A percentile compares a stretch with the other conserved stretches of the same genome.
Evolutionary conservation across 2,888 invertebrate genomes (phyloP).

Genomic region (Zygogramma bicolorata): DNA sequence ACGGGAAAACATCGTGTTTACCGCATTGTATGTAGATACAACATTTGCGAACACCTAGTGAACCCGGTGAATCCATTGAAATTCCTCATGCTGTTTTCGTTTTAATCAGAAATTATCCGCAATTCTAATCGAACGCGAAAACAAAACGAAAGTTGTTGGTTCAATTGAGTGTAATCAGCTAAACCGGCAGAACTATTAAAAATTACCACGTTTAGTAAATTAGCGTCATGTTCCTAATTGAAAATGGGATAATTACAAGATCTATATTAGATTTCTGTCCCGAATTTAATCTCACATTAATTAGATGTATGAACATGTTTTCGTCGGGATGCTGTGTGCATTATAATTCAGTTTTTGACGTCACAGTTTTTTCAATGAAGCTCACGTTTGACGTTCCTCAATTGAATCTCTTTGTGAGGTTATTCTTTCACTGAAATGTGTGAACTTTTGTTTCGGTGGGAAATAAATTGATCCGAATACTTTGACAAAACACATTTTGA

Average conservation of each 20-base stretch:
- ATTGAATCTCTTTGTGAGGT: too few relatives aligned
- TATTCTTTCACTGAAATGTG: too few relatives aligned
- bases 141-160: constrained; percentile 38
- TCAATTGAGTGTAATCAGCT: constrained; percentile 42
- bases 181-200: constrained; percentile 46
- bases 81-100: not conserved
- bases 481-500: too few relatives aligned
- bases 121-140: constrained; percentile 35
- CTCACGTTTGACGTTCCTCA: too few relatives aligned
- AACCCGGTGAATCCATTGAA: not conserved
- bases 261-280: constrained; percentile 37
- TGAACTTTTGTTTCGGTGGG: too few relatives aligned
- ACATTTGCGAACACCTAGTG: not conserved
- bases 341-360: constrained; percentile 3
- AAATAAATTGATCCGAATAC: too few relatives aligned
- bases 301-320: constrained; percentile 23
- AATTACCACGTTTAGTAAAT: constrained; percentile 50
- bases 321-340: not conserved
- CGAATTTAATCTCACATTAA: constrained; percentile 30
- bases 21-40: not conserved
- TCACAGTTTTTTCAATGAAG: constrained; percentile 6
- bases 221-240: constrained; percentile 40
- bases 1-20: not conserved
- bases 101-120: constrained; percentile 26
- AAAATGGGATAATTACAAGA: constrained; percentile 49